phyloP scores from a whole-genome alignment of 2,113 vertebrate genomes.

The Megalops atlanticus region DNA sequence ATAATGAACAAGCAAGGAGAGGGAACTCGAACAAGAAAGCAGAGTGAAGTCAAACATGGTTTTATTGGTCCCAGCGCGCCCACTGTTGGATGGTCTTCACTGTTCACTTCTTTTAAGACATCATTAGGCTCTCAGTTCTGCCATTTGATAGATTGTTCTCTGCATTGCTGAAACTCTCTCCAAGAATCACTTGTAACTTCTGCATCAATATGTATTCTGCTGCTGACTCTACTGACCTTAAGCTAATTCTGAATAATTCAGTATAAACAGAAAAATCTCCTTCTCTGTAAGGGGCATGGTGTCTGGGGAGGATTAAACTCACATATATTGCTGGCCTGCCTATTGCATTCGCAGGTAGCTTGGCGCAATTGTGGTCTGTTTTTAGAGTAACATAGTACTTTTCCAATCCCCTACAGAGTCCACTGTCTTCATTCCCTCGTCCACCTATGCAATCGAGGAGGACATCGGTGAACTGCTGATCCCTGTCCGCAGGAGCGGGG shows the following conservation, averaged over 20 bases:
- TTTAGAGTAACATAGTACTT: background rate
- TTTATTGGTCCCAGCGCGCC: conserved; percentile 24
- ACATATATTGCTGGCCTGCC: background rate
- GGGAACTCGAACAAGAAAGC: background rate
- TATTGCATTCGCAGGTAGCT: background rate
- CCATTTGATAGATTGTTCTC: background rate
- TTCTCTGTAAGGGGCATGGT: background rate
- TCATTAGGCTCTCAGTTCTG: conserved; percentile 27
- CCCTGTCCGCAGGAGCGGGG: conserved; percentile 86
- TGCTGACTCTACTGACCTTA: background rate
- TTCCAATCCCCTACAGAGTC: conserved; percentile 74
- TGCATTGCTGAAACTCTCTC: background rate
- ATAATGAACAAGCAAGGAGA: background rate
- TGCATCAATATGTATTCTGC: background rate
- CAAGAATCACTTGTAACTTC: background rate
- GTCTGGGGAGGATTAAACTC: background rate
- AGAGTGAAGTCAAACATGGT: background rate
- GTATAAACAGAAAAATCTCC: background rate
- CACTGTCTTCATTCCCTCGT: conserved; percentile 85
- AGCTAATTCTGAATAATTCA: background rate
- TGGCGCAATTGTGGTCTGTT: background rate
- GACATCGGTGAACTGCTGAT: conserved; percentile 86
- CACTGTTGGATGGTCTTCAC: conserved; percentile 18
- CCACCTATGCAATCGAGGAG: conserved; percentile 79
- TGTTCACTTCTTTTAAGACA: conserved; percentile 20